These are phyloP conservation scores for Bactericera cockerelli DNA, from an alignment of 1,140 invertebrate genomes.

Conservation along the genomic window DNA sequence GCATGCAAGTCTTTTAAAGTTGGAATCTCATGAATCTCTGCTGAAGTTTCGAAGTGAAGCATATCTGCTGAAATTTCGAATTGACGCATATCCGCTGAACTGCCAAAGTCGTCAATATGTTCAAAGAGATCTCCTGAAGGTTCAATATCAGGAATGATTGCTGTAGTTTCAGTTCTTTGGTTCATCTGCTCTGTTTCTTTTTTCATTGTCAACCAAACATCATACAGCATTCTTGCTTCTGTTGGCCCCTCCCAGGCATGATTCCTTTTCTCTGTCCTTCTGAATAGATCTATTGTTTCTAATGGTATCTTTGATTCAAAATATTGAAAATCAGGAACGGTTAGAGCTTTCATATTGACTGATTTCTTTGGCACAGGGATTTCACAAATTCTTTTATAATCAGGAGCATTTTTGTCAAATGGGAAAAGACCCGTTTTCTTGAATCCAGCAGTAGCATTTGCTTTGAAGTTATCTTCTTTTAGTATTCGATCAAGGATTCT, in stretches of 20 bases:
- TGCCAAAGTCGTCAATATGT: not conserved
- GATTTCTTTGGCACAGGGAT: not conserved
- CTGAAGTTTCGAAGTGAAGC: not conserved
- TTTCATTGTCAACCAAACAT: not conserved
- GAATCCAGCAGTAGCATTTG: not conserved
- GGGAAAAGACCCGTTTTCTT: not conserved
- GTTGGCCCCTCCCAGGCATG: not conserved
- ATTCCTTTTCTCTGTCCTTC: not conserved
- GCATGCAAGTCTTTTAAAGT: too few relatives aligned
- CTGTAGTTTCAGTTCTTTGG: not conserved
- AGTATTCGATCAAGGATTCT: not conserved
- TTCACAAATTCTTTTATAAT: not conserved
- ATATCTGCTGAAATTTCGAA: not conserved
- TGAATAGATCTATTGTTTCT: not conserved
- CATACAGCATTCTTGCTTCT: not conserved
- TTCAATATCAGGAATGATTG: not conserved
- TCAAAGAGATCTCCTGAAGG: not conserved
- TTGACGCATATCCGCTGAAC: not conserved
- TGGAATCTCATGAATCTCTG: not conserved
- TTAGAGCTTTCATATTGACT: not conserved
- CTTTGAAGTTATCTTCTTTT: too few relatives aligned
- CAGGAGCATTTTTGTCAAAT: not conserved
- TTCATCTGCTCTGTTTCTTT: not conserved
- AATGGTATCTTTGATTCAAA: not conserved
- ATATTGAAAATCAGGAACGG: not conserved